Percentiles rank a stretch among this genome's conserved stretches.
phyloP scores from a whole-genome alignment of 2,888 invertebrate genomes.

The Oeneis ivallda region DNA sequence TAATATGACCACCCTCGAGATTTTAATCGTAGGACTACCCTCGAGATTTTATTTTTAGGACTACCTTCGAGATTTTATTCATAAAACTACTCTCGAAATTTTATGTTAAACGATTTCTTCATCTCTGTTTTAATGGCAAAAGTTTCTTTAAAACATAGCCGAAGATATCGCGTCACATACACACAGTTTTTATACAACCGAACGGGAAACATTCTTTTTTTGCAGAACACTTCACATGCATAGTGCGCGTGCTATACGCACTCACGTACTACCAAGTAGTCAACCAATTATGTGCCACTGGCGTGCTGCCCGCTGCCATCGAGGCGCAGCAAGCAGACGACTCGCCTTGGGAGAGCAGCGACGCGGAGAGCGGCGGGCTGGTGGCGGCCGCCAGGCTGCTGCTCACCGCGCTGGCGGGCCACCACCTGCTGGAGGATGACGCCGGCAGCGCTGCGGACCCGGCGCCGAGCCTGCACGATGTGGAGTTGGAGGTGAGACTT shows the following conservation, averaged over 20 bases:
- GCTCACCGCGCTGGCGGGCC: conserved; percentile 60
- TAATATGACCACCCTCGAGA: no score
- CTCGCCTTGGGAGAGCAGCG: conserved; percentile 29
- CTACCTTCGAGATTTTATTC: no score
- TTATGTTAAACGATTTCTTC: no score
- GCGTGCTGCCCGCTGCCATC: conserved; percentile 83
- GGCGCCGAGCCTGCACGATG: conserved; percentile 54
- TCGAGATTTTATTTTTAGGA: no score
- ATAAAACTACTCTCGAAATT: no score
- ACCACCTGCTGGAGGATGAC: conserved; percentile 84
- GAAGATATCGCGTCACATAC: no score
- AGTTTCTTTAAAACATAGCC: no score
- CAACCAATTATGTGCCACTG: conserved; percentile 87
- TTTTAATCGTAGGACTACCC: no score
- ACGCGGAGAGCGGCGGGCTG: conserved; percentile 44
- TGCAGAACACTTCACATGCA: conserved; percentile 92
- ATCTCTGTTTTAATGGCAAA: no score
- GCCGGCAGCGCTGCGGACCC: conserved; percentile 43
- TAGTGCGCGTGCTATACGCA: conserved; percentile 94
- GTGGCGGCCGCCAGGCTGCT: conserved; percentile 53
- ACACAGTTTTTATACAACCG: no score
- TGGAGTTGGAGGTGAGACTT: conserved; percentile 53
- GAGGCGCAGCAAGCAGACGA: conserved; percentile 35
- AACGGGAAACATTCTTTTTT: background rate
- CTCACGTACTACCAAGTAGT: conserved; percentile 94